Evolutionary conservation across 2,888 invertebrate species (phyloP), one percentile per base, ranked within the genome.

Genomic region (Mesorhabditis sp.): DNA sequence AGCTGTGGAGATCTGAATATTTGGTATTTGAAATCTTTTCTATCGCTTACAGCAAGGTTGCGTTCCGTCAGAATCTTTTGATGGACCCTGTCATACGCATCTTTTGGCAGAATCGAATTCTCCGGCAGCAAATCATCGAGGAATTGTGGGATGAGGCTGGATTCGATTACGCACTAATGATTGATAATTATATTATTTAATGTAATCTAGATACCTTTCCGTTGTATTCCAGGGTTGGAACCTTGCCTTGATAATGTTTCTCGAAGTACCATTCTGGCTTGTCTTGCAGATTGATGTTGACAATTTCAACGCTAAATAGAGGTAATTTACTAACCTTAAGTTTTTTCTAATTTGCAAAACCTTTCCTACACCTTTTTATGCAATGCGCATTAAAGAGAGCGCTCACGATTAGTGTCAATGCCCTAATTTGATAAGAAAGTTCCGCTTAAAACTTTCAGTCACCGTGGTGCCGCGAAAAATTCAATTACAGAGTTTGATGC

Each of bases 211-310:
- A 50, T 13, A 75, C 70, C 66, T 75, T 71, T 69, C 76, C 78
- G 44, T 78, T 76, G 74, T 89, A 88, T 85, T 93, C 92, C 65
- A 93, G 84, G 4, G 91, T 91, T 6, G 93, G 93, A 42, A 93
- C 92, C 84, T 91, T 91, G 75, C 86, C 87, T 28, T 82, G 76
- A 15, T 85, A 86, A 70, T 85, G 86, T 72, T 83, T 85, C 5
- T 89, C 89, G 42, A 89, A 87, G 15, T 91, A 88, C 93, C 93
- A 93, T 79, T 93, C 92, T 0, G 93, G 93, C 68, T 90, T 89
- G 28, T 90, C 89, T 78, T 84, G 74, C 66, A 80, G 67, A 65
- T 80, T 68, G 65, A 80, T 75, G 67, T 80, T 80, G 62, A 80
- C 69, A 0, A 80, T 70, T 67, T 80, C 78, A n/a, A 74, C 72